Percentiles rank a stretch among this genome's conserved stretches.
These are phyloP conservation scores for Scolanthus callimorphus DNA, from an alignment of 92 coral and sea anemone genomes.

Conservation along the genomic window DNA sequence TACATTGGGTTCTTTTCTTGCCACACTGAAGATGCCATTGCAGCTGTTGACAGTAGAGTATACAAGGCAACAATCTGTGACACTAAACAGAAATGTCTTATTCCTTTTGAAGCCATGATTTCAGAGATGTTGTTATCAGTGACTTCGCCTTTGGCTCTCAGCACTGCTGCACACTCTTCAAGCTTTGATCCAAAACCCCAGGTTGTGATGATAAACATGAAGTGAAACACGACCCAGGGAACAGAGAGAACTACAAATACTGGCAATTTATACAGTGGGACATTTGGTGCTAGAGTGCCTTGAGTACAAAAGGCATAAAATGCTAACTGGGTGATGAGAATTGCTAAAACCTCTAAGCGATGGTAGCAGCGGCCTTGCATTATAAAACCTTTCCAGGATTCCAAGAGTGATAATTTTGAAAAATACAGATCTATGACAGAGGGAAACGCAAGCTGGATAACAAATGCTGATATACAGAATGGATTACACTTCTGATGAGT, in stretches of 20 bases:
- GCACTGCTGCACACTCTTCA: slow-evolving; percentile 79
- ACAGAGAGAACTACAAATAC: slow-evolving; percentile 61
- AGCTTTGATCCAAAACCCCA: slow-evolving; percentile 95
- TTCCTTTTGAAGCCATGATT: slow-evolving; percentile 89
- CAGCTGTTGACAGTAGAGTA: slow-evolving; percentile 69
- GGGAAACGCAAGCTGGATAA: slow-evolving; percentile 69
- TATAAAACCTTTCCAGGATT: slow-evolving; percentile 82
- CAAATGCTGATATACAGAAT: slow-evolving; percentile 77
- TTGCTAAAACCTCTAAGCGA: slow-evolving; percentile 52
- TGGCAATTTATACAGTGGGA: slow-evolving; percentile 71
- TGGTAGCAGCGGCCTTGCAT: slow-evolving; percentile 73
- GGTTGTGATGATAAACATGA: slow-evolving; percentile 80
- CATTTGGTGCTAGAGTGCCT: slow-evolving; percentile 50
- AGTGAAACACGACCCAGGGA: slow-evolving; percentile 83
- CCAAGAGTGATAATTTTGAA: slow-evolving; percentile 79
- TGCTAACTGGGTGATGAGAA: slow-evolving; percentile 36
- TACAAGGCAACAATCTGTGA: slow-evolving; percentile 82
- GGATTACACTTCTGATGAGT: slow-evolving; percentile 85
- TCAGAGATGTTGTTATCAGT: slow-evolving; percentile 85
- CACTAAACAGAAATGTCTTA: slow-evolving; percentile 90
- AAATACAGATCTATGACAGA: slow-evolving; percentile 85
- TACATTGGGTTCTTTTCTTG: slow-evolving; percentile 76
- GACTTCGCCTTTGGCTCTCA: slow-evolving; percentile 70
- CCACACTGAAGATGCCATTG: slow-evolving; percentile 77
- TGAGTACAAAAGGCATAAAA: slow-evolving; percentile 65